Evolutionary conservation across 2,113 vertebrate genomes (phyloP).

Genomic region (Xenopus borealis): DNA sequence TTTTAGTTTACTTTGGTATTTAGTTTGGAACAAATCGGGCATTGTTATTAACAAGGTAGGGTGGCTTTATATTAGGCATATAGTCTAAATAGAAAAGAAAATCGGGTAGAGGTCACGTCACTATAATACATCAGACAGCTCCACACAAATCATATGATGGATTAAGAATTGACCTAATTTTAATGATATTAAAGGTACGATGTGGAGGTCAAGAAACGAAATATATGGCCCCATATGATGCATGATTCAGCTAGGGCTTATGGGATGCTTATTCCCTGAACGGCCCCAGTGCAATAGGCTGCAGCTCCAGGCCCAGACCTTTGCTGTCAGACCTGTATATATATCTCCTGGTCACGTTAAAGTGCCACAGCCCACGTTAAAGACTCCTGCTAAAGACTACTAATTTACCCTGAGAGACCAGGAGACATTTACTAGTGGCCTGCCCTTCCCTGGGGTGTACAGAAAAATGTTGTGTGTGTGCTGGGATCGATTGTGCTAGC

Average conservation of each 20-base stretch:
- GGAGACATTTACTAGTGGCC: constrained; percentile 72
- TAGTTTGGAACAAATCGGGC: too few species aligned
- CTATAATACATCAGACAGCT: too few species aligned
- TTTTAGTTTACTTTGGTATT: too few species aligned
- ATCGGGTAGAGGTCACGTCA: too few species aligned
- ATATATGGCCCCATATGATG: too few species aligned
- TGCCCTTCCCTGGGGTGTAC: constrained; percentile 79
- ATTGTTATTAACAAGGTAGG: too few species aligned
- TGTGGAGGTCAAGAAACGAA: too few species aligned
- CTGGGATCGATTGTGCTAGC: constrained; percentile 85
- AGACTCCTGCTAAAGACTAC: constrained; percentile 81
- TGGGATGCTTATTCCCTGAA: not conserved
- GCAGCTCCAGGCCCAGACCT: constrained; percentile 54
- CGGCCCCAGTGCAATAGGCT: not conserved
- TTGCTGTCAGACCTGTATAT: constrained; percentile 52
- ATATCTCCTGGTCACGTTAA: constrained; percentile 50
- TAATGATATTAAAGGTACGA: too few species aligned
- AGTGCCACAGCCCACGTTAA: constrained; percentile 60
- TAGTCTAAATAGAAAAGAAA: too few species aligned
- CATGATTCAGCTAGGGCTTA: not conserved
- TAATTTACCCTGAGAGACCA: constrained; percentile 86
- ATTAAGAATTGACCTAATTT: too few species aligned
- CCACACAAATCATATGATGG: too few species aligned
- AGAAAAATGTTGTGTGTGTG: constrained; percentile 83
- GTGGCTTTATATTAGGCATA: too few species aligned